These are phyloP conservation scores for Gallirallus australis DNA, from an alignment of 2,797 vertebrate genomes.

Conservation along the genomic window DNA sequence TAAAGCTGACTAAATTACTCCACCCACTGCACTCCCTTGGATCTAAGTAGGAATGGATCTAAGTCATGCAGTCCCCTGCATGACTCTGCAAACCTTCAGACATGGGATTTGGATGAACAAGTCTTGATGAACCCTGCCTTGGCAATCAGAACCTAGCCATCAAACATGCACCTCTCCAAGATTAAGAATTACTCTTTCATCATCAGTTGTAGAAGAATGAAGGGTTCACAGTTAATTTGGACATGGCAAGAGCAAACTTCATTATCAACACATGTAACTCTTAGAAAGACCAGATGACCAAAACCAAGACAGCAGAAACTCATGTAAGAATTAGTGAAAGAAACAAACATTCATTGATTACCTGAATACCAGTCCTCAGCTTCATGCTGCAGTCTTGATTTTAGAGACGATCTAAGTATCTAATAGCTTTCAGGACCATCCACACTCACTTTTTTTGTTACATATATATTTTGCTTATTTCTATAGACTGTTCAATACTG, in stretches of 20 bases:
- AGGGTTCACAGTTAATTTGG: background rate
- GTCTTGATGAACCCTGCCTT: background rate
- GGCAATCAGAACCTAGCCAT: background rate
- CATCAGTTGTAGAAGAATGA: background rate
- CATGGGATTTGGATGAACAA: background rate
- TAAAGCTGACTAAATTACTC: background rate
- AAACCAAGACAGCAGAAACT: background rate
- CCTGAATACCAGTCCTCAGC: background rate
- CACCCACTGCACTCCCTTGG: too few species aligned
- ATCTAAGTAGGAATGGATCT: too few species aligned
- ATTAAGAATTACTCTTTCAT: background rate
- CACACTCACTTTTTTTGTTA: too few species aligned
- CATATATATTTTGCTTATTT: background rate
- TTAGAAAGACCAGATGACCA: background rate
- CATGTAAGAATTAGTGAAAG: background rate
- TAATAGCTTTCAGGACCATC: background rate
- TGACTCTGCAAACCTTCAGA: background rate
- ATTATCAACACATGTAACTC: background rate
- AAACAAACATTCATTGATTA: accelerated
- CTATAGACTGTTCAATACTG: background rate
- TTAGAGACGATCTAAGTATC: background rate
- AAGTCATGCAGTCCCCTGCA: too few species aligned
- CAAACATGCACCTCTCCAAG: background rate
- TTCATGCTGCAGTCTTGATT: accelerated
- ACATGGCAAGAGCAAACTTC: background rate